Conservation (phyloP, 2,888 invertebrate genomes). For the Caprella mutica region DNA sequence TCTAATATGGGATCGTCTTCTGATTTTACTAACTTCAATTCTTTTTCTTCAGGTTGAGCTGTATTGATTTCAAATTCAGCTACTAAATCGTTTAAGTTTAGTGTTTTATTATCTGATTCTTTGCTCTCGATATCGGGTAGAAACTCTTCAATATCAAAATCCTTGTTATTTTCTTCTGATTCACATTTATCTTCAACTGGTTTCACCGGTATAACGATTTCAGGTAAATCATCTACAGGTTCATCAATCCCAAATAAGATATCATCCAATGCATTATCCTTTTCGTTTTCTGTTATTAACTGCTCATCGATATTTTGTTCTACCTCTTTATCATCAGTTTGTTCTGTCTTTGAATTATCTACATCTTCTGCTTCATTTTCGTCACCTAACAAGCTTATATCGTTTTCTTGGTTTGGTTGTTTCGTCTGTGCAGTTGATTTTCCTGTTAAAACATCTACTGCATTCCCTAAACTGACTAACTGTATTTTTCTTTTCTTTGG, state of each 20-base stretch:
- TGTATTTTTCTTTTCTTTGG: conserved; percentile 57
- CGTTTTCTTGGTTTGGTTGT: conserved; percentile 27
- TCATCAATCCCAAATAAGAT: conserved; percentile 9
- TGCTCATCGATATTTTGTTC: conserved; percentile 21
- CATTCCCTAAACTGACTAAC: conserved; percentile 61
- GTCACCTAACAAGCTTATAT: conserved; percentile 6
- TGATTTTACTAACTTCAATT: neutral
- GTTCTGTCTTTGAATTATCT: conserved; percentile 10
- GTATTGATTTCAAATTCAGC: neutral
- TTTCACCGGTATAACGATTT: conserved; percentile 6
- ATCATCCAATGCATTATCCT: conserved; percentile 7
- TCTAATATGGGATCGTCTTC: conserved; percentile 41
- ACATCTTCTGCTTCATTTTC: conserved; percentile 23
- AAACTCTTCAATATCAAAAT: conserved; percentile 7
- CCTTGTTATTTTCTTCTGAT: conserved; percentile 12
- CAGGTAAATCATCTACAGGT: neutral
- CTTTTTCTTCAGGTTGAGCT: neutral
- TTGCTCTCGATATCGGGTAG: conserved; percentile 1
- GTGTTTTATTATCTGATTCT: neutral
- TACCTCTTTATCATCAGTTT: conserved; percentile 10
- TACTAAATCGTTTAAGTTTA: no score
- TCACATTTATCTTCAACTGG: conserved; percentile 15
- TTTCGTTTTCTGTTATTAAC: conserved; percentile 17
- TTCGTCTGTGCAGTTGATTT: conserved; percentile 52
- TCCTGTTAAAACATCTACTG: conserved; percentile 76